A percentile compares a stretch with the other conserved stretches of the same genome.
Evolutionary conservation across 2,888 invertebrate species (phyloP).

Genomic region (Euzetes globulus): DNA sequence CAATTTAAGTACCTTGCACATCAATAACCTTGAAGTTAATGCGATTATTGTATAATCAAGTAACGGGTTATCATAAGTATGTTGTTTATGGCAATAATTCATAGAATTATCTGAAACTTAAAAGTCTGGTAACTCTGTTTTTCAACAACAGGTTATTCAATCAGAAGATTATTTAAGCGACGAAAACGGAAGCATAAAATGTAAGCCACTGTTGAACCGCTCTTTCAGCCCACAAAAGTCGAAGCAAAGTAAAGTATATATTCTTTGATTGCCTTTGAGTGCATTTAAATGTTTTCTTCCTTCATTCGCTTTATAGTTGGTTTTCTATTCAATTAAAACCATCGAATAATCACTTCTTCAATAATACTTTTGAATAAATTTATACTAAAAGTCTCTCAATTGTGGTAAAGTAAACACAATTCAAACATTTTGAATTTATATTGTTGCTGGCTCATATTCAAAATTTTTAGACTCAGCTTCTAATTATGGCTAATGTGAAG

Average conservation of each 20-base stretch:
- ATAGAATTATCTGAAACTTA: slow-evolving; percentile 1
- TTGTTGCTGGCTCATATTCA: no score
- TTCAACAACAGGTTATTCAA: slow-evolving; percentile 21
- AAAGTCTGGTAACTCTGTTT: background rate
- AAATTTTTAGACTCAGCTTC: no score
- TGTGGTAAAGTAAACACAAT: no score
- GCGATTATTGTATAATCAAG: background rate
- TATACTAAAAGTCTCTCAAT: no score
- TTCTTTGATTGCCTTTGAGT: background rate
- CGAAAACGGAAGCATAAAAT: slow-evolving; percentile 20
- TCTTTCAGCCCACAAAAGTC: background rate
- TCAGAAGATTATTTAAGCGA: slow-evolving; percentile 7
- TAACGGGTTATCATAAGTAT: no score
- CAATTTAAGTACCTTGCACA: no score
- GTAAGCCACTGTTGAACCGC: background rate
- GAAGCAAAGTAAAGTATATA: background rate
- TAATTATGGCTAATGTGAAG: background rate
- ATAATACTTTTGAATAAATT: no score
- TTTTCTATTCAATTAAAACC: no score
- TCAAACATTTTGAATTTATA: no score
- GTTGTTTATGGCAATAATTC: background rate
- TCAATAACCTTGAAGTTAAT: no score
- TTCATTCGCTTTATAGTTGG: no score
- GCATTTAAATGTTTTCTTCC: background rate
- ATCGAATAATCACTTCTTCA: no score